Conservation (phyloP, 2,888 invertebrate species). For the Lithophane leautieri region DNA sequence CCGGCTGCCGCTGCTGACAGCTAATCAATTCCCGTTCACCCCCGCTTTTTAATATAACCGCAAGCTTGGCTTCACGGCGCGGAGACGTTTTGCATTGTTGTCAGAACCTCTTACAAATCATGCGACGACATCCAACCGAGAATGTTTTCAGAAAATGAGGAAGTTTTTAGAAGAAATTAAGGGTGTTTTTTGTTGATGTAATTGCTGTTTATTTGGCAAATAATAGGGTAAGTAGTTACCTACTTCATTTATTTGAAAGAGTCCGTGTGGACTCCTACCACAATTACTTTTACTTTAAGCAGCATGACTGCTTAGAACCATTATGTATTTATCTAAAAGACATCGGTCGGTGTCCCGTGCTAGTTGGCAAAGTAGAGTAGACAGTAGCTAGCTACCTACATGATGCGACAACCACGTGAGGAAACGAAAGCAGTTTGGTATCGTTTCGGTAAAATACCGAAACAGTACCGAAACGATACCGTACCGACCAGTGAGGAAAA, state of each 20-base stretch:
- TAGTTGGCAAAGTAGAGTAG: not conserved
- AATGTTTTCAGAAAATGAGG: constrained; percentile 32
- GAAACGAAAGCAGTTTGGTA: no score
- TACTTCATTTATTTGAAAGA: not conserved
- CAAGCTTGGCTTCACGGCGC: constrained; percentile 64
- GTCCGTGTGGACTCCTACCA: not conserved
- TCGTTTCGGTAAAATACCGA: no score
- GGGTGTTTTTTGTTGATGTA: constrained; percentile 18
- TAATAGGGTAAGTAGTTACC: not conserved
- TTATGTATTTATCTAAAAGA: not conserved
- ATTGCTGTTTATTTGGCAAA: constrained; percentile 17
- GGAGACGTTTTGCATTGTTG: constrained; percentile 58
- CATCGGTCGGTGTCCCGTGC: not conserved
- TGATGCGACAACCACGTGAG: not conserved
- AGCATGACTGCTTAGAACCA: no score
- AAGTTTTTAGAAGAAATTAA: constrained; percentile 19
- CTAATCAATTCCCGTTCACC: constrained; percentile 77
- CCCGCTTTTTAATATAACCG: constrained; percentile 73
- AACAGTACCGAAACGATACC: no score
- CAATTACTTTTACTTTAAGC: not conserved
- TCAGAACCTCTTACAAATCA: constrained; percentile 48
- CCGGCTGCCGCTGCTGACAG: constrained; percentile 69
- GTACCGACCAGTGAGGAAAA: no score
- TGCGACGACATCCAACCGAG: constrained; percentile 36
- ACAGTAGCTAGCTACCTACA: no score